Evolutionary conservation across 2,113 vertebrate genomes (phyloP).

Genomic region (Drymodes brunneopygia): DNA sequence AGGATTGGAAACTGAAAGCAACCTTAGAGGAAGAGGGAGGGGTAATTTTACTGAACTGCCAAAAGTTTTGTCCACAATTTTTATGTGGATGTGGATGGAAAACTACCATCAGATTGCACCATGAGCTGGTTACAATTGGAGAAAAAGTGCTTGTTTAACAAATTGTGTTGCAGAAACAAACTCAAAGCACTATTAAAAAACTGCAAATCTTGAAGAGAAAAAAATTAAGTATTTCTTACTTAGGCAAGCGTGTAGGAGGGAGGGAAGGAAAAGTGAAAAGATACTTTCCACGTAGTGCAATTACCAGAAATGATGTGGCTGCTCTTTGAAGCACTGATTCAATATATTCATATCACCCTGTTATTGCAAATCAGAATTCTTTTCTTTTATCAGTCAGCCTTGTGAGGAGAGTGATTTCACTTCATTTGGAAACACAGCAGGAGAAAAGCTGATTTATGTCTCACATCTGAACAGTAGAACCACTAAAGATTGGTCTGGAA

Average conservation of each 20-base stretch:
- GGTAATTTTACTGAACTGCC: neutral
- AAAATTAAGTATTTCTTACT: neutral
- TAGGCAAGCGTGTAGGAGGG: slow-evolving; percentile 14
- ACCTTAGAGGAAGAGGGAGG: neutral
- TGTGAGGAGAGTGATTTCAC: neutral
- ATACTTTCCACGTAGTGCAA: neutral
- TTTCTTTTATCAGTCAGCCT: neutral
- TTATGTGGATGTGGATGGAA: neutral
- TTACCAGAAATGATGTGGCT: slow-evolving; percentile 35
- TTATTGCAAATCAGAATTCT: slow-evolving; percentile 10
- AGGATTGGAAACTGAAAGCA: neutral
- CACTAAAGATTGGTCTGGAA: neutral
- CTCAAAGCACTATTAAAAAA: neutral
- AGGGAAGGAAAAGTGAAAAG: slow-evolving; percentile 24
- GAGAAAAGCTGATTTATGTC: neutral
- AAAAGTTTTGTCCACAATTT: neutral
- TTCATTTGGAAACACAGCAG: neutral
- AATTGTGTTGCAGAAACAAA: neutral
- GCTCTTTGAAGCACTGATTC: slow-evolving; percentile 23
- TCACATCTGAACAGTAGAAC: neutral
- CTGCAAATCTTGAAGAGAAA: neutral
- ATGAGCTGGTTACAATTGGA: neutral
- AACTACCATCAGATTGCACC: neutral
- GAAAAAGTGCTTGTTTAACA: neutral
- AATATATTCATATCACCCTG: neutral